Evolutionary conservation across 2,888 invertebrate genomes (phyloP).

Genomic region (Lomographa bimaculata): DNA sequence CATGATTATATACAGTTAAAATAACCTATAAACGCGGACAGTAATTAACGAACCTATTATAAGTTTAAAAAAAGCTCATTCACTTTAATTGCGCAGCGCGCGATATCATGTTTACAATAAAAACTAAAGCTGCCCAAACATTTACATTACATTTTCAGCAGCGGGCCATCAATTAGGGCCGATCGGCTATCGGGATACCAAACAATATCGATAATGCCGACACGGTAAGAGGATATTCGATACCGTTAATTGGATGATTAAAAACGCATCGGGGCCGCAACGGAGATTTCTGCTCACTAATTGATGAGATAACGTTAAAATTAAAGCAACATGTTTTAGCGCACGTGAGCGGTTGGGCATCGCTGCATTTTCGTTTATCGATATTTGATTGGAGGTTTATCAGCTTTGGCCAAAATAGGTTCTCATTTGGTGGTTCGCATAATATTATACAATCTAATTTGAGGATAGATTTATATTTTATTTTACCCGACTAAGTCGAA

Average conservation of each 20-base stretch:
- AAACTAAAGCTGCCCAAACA: constrained; percentile 41
- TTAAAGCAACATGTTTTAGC: constrained; percentile 12
- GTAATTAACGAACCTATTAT: too few species aligned
- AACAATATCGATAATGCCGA: constrained; percentile 37
- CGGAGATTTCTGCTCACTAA: constrained; percentile 48
- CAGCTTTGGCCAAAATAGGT: too few species aligned
- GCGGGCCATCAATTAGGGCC: constrained; percentile 44
- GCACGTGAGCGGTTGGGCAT: constrained; percentile 12
- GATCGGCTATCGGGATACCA: constrained; percentile 48
- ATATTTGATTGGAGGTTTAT: too few species aligned
- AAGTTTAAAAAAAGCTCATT: too few species aligned
- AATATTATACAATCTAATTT: too few species aligned
- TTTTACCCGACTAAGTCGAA: too few species aligned
- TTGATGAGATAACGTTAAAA: constrained; percentile 26
- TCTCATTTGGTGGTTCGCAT: too few species aligned
- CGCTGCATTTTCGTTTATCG: background rate
- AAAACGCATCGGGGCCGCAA: constrained; percentile 54
- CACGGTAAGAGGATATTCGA: constrained; percentile 35
- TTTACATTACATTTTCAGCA: constrained; percentile 36
- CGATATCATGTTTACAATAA: constrained; percentile 24
- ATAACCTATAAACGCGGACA: too few species aligned
- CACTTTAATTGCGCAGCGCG: background rate
- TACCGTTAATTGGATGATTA: constrained; percentile 60
- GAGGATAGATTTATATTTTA: too few species aligned
- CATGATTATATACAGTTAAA: too few species aligned